A percentile compares a stretch with the other conserved stretches of the same genome.
Evolutionary conservation across 2,888 invertebrate species (phyloP).

Genomic region (Polymixis lichenea): DNA sequence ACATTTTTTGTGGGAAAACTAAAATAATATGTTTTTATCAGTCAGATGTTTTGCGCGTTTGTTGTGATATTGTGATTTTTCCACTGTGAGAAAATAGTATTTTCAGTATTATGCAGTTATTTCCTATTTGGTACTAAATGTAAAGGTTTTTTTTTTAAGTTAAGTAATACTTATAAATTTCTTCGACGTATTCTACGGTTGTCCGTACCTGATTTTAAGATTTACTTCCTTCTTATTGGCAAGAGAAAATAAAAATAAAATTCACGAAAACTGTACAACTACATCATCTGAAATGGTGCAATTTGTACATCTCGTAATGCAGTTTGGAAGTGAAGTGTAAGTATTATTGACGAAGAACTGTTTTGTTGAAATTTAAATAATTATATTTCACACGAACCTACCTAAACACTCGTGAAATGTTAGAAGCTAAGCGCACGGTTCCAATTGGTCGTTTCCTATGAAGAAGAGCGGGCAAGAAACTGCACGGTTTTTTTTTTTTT

Average conservation of each 20-base stretch:
- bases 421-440: not conserved
- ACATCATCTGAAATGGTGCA: constrained; percentile 19
- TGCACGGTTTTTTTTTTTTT: too few relatives aligned
- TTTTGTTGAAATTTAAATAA: constrained; percentile 6
- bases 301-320: constrained; percentile 31
- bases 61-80: not conserved
- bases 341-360: constrained; percentile 14
- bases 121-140: not conserved
- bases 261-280: not conserved
- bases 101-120: not conserved
- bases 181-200: not conserved
- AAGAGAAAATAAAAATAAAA: not conserved
- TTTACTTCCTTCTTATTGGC: not conserved
- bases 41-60: constrained; percentile 32
- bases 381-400: not conserved
- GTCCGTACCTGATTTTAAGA: not conserved
- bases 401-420: not conserved
- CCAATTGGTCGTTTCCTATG: not conserved
- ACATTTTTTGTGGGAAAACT: constrained; percentile 81
- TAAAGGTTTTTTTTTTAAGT: not conserved
- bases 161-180: too few relatives aligned
- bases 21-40: constrained; percentile 69
- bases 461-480: too few relatives aligned
- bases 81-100: not conserved
- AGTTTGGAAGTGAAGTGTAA: constrained; percentile 47